phyloP scores from a whole-genome alignment of 2,888 invertebrate species.

The Cosmia trapezina region DNA sequence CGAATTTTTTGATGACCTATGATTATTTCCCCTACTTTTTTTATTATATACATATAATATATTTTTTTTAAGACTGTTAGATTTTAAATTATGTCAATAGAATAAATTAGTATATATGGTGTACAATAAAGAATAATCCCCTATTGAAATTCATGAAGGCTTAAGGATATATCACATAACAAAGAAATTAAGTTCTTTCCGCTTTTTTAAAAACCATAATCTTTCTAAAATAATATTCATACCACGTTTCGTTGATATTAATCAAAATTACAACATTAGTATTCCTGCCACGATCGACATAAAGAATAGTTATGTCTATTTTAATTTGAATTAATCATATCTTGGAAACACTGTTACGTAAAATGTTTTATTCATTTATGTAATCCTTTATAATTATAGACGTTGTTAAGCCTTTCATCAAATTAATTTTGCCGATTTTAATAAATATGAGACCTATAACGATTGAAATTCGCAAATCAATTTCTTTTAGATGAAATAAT shows the following conservation, averaged over 20 bases:
- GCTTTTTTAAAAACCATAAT: conserved; percentile 27
- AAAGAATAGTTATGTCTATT: conserved; percentile 54
- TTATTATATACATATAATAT: too few relatives aligned
- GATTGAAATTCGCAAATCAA: conserved; percentile 12
- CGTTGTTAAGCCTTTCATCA: conserved; percentile 16
- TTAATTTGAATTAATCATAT: conserved; percentile 57
- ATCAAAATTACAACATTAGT: conserved; percentile 65
- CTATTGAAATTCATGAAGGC: conserved; percentile 20
- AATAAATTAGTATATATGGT: too few relatives aligned
- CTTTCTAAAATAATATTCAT: conserved; percentile 43
- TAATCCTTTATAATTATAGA: conserved; percentile 31
- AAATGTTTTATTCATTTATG: conserved; percentile 54
- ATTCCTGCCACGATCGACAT: conserved; percentile 57
- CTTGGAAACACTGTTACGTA: conserved; percentile 48
- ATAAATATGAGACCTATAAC: conserved; percentile 1
- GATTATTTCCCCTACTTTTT: too few relatives aligned
- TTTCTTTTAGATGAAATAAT: conserved; percentile 10
- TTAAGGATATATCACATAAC: conserved; percentile 19
- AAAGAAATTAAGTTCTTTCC: conserved; percentile 39
- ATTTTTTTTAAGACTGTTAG: too few relatives aligned
- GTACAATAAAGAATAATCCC: too few relatives aligned
- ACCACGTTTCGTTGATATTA: conserved; percentile 67
- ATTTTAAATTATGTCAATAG: too few relatives aligned
- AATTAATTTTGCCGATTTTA: conserved; percentile 4
- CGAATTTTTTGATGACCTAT: too few relatives aligned